Conservation (phyloP, 2,797 vertebrate genomes). For the Sciaenops ocellatus region DNA sequence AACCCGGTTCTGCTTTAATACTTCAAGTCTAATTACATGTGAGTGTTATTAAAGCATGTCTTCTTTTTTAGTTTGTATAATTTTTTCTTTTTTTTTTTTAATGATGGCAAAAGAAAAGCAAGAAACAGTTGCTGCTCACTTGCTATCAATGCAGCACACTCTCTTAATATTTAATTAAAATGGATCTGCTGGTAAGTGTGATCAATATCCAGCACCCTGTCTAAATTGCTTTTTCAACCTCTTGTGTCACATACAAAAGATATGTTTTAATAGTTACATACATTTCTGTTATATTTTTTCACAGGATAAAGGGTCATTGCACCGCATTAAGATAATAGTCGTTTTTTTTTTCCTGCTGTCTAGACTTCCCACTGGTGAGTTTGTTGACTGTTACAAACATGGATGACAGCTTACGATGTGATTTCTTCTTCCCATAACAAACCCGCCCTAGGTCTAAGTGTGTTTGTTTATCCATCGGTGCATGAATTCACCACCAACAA, state of each 20-base stretch:
- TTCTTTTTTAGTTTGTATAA: slow-evolving; percentile 55
- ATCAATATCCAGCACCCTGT: slow-evolving; percentile 85
- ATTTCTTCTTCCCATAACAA: slow-evolving; percentile 55
- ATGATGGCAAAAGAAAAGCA: slow-evolving; percentile 78
- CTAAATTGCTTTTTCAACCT: slow-evolving; percentile 88
- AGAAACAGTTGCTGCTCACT: slow-evolving; percentile 70
- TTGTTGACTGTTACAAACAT: slow-evolving; percentile 23
- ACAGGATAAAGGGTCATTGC: slow-evolving; percentile 22
- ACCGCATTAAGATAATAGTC: slow-evolving; percentile 35
- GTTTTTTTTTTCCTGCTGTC: slow-evolving; percentile 26
- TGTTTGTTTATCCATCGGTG: slow-evolving; percentile 74
- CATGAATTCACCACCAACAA: slow-evolving; percentile 73
- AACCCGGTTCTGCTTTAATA: slow-evolving; percentile 79
- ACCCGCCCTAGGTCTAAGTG: slow-evolving; percentile 63
- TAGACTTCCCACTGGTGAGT: neutral
- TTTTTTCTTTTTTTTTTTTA: slow-evolving; percentile 87
- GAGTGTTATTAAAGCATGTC: slow-evolving; percentile 68
- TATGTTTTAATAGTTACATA: slow-evolving; percentile 77
- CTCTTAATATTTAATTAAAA: slow-evolving; percentile 90
- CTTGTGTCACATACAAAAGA: slow-evolving; percentile 84
- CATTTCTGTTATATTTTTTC: slow-evolving; percentile 45
- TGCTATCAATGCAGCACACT: slow-evolving; percentile 80
- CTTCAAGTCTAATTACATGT: slow-evolving; percentile 78
- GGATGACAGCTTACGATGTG: slow-evolving; percentile 48
- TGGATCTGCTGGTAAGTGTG: slow-evolving; percentile 87